Evolutionary conservation across 35 echinoderm and acorn worm genomes (phyloP).

Genomic region (Diadema setosum): DNA sequence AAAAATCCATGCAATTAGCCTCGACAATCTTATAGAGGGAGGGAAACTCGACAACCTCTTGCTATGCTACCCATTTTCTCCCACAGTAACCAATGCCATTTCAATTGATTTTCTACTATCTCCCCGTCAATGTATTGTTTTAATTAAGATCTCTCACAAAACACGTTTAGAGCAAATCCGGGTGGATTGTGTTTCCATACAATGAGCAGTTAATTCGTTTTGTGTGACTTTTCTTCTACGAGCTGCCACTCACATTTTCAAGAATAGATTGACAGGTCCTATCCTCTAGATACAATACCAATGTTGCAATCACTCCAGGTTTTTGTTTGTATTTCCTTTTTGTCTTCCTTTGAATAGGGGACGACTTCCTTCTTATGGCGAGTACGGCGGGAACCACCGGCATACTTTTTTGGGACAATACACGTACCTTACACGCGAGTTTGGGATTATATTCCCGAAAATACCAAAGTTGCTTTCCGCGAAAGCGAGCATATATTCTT

Average conservation of each 20-base stretch:
- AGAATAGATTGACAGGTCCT: background rate
- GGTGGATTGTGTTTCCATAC: no score
- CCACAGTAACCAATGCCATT: no score
- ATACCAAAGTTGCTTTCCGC: conserved; percentile 88
- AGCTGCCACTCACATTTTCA: background rate
- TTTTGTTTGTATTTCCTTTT: background rate
- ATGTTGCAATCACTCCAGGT: background rate
- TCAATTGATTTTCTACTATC: no score
- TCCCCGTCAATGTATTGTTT: no score
- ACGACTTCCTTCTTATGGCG: conserved; percentile 91
- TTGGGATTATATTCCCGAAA: conserved; percentile 96
- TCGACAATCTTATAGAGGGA: no score
- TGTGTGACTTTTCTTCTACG: background rate
- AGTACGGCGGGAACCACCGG: conserved; percentile 77
- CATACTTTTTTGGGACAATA: conserved; percentile 95
- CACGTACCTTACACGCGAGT: conserved; percentile 96
- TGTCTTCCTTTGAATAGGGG: conserved; percentile 41
- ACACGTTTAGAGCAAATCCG: no score
- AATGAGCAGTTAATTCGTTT: no score
- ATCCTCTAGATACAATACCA: no score
- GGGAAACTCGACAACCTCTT: no score
- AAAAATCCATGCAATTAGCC: background rate
- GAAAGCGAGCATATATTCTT: conserved; percentile 95
- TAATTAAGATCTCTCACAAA: no score
- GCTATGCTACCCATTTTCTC: no score